Evolutionary conservation across 2,797 vertebrate genomes (phyloP).

Genomic region (Poecile montanus): DNA sequence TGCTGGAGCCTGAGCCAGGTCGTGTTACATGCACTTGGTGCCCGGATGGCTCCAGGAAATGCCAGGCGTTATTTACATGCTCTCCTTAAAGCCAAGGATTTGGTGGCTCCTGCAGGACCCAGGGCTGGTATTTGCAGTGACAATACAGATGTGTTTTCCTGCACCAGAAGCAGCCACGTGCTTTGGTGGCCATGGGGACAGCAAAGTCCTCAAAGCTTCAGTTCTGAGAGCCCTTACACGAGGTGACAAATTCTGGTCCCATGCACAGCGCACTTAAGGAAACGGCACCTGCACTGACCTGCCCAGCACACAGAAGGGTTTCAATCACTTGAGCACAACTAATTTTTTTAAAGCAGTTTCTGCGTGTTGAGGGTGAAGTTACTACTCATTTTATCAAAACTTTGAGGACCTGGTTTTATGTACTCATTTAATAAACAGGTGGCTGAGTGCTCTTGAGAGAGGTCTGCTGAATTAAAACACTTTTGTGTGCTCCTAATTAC

Average conservation of each 20-base stretch:
- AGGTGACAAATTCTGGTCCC: not conserved
- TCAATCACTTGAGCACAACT: not conserved
- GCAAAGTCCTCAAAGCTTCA: fast-evolving
- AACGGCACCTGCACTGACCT: not conserved
- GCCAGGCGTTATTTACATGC: not conserved
- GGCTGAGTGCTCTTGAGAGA: not conserved
- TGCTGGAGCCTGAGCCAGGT: not conserved
- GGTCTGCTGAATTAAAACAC: not conserved
- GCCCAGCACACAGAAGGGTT: not conserved
- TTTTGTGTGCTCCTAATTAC: no score
- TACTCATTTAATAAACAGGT: not conserved
- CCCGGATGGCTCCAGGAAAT: not conserved
- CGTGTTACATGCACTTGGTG: fast-evolving
- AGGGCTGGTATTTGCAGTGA: not conserved
- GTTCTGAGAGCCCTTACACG: fast-evolving
- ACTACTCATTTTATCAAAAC: not conserved
- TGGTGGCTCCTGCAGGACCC: not conserved
- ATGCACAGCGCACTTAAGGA: fast-evolving
- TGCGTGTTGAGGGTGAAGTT: not conserved
- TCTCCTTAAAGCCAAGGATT: not conserved
- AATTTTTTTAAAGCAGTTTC: not conserved
- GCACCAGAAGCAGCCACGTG: not conserved
- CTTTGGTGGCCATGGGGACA: not conserved
- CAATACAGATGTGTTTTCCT: not conserved
- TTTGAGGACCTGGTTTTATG: not conserved